phyloP scores from a whole-genome alignment of 2,888 invertebrate species.

The Patella pellucida region DNA sequence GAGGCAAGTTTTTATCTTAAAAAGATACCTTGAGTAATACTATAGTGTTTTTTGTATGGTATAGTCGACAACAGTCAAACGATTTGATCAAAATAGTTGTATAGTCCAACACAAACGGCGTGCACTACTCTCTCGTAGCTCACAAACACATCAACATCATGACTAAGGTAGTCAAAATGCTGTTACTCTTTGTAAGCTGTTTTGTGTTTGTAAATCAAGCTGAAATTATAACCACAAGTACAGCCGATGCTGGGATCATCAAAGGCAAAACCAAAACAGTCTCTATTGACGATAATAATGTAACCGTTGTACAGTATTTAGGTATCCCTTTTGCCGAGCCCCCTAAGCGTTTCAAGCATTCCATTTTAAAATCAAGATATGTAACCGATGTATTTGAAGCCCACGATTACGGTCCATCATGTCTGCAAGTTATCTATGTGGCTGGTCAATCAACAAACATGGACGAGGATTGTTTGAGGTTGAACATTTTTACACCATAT shows the following conservation, averaged over 20 bases:
- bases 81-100: no score
- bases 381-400: slow-evolving; percentile 81
- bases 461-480: slow-evolving; percentile 48
- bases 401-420: slow-evolving; percentile 86
- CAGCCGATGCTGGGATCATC: neutral
- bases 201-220: no score
- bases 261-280: neutral
- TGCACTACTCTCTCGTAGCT: no score
- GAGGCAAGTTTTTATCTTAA: no score
- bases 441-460: slow-evolving; percentile 8
- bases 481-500: slow-evolving; percentile 51
- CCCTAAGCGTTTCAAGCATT: slow-evolving; percentile 75
- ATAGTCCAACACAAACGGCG: no score
- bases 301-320: neutral
- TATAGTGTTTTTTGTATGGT: no score
- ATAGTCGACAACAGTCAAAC: no score
- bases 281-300: neutral
- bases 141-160: no score
- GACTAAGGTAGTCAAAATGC: no score
- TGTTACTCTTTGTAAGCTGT: no score
- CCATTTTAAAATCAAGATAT: slow-evolving; percentile 41
- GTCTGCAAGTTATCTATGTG: slow-evolving; percentile 76
- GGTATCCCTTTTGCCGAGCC: slow-evolving; percentile 64
- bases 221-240: neutral
- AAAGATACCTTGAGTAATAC: no score